These are phyloP conservation scores for Eupleurogrammus muticus DNA, from an alignment of 2,797 vertebrate genomes.

Conservation along the genomic window DNA sequence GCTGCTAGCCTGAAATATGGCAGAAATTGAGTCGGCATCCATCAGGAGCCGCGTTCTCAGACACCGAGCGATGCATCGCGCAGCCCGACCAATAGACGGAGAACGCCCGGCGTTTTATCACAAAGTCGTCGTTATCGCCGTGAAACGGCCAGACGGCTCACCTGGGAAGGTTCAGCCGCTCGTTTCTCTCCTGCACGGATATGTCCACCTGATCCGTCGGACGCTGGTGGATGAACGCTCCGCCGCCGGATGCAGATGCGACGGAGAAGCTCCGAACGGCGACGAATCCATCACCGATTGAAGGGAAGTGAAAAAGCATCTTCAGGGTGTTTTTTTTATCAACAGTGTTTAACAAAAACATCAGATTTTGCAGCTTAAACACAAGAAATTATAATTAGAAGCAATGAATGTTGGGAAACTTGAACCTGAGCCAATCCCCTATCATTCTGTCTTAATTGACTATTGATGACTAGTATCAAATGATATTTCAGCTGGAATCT, in stretches of 20 bases:
- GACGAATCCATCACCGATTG: constrained; percentile 1
- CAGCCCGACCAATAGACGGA: constrained; percentile 44
- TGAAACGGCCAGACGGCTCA: not conserved
- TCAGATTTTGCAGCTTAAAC: constrained; percentile 28
- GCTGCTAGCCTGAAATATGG: constrained; percentile 38
- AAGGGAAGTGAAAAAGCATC: constrained; percentile 22
- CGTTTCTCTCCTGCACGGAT: constrained; percentile 11
- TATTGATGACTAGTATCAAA: too few relatives aligned
- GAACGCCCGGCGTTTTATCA: constrained; percentile 43
- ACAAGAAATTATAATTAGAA: constrained; percentile 23
- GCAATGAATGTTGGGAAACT: too few relatives aligned
- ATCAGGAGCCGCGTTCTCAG: constrained; percentile 48
- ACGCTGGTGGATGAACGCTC: constrained; percentile 43
- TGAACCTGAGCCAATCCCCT: too few relatives aligned
- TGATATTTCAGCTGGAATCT: too few relatives aligned
- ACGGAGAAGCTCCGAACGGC: not conserved
- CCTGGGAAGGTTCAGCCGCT: constrained; percentile 1
- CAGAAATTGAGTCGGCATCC: constrained; percentile 70
- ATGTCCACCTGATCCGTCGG: constrained; percentile 14
- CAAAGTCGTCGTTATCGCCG: constrained; percentile 24
- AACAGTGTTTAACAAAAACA: constrained; percentile 41
- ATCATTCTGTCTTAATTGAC: too few relatives aligned
- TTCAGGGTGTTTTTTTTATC: constrained; percentile 43
- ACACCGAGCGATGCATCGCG: constrained; percentile 52
- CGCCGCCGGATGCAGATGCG: constrained; percentile 20